Base-by-base conservation (phyloP, 2,113 vertebrate genomes). In the Elephantulus edwardii region DNA sequence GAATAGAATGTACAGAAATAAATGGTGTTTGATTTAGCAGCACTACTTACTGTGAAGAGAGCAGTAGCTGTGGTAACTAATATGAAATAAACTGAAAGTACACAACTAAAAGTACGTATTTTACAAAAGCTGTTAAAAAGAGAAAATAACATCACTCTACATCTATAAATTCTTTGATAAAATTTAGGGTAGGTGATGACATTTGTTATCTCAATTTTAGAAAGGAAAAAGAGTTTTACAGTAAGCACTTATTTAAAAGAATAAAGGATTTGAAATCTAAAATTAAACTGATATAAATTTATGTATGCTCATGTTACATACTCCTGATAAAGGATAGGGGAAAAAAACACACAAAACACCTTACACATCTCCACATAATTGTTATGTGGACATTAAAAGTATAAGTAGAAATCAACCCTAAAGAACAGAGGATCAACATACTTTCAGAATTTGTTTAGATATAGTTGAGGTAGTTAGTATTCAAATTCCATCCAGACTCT, bases 371-470 rank as follows among this genome's bases (percentile, higher is more conserved):
- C 77, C 83, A 68, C 58, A 79, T 38, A 83, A 78, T 50, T 68
- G 88, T 33, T 50, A 91, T 60, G n/a, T n/a, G 22, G 2, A 6
- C 0, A 48, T 50, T 74, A 91, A 91, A 88, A 78, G 71, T 74
- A 52, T 92, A 93, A 89, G 74, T 76, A 28, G n/a, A 81, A 83
- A 48, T 66, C 35, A 50, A 3, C 64, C 14, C 33, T 40, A 71
- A 70, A 13, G 13, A 84, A 52, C 10, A 83, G 33, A 11, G 17
- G 82, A 91, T 72, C 16, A 79, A 58, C 11, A 16, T 46, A 60
- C 83, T 94, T 91, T 88, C 42, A 78, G 42, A 89, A 94, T 12
- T 4, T 79, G n/a, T 79, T 91, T 66, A 71, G 52, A 91, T 8
- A 42, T 77, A 74, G 46, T 89, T 83, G 76, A 58, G 66, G 14